Conservation (phyloP, 2,888 invertebrate genomes). For the Melinaea marsaeus region DNA sequence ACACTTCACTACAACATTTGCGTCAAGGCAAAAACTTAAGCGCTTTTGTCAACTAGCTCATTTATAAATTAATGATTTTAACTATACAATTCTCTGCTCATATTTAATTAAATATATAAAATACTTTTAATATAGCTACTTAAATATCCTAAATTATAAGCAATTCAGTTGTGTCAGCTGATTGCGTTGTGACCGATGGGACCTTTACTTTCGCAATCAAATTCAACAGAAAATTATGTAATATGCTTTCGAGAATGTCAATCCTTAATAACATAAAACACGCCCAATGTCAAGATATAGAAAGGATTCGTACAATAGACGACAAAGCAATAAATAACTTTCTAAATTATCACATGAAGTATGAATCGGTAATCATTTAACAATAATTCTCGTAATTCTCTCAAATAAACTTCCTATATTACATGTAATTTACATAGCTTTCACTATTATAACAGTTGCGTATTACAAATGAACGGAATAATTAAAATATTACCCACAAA, state of each 20-base stretch:
- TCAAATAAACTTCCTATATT: slow-evolving; percentile 25
- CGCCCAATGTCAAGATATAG: slow-evolving; percentile 72
- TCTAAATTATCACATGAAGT: slow-evolving; percentile 31
- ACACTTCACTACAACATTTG: slow-evolving; percentile 29
- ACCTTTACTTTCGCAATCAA: slow-evolving; percentile 4
- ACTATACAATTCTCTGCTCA: background rate
- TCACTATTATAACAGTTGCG: slow-evolving; percentile 66
- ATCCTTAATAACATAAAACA: slow-evolving; percentile 46
- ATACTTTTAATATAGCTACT: too few relatives aligned
- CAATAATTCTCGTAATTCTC: slow-evolving; percentile 20
- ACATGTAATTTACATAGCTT: slow-evolving; percentile 53
- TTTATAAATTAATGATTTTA: background rate
- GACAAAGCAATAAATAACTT: slow-evolving; percentile 25
- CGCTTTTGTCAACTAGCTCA: slow-evolving; percentile 1
- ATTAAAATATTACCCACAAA: slow-evolving; percentile 35
- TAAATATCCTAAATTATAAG: too few relatives aligned
- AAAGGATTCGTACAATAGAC: slow-evolving; percentile 37
- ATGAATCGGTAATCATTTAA: slow-evolving; percentile 25
- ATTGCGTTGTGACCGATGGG: background rate
- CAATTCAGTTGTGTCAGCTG: background rate
- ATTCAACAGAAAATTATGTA: background rate
- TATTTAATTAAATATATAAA: too few relatives aligned
- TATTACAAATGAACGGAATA: slow-evolving; percentile 45
- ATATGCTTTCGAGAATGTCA: slow-evolving; percentile 42
- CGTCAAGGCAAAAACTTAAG: slow-evolving; percentile 28